Conservation (phyloP, 2,113 vertebrate species). For the Onychorhynchus coronatus region DNA sequence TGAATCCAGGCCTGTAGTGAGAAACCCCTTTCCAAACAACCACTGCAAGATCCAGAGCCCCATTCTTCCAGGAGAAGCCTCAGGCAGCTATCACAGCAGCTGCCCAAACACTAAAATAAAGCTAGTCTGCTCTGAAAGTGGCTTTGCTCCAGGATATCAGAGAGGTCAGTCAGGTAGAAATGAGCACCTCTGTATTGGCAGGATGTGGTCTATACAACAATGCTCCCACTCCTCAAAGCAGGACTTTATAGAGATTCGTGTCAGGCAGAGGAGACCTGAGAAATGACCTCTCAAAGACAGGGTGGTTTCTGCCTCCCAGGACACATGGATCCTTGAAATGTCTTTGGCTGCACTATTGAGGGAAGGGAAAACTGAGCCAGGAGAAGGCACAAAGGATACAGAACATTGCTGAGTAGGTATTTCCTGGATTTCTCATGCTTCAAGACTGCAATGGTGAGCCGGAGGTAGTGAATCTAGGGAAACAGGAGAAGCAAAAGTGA, state of each 20-base stretch:
- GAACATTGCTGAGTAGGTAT: constrained; percentile 90
- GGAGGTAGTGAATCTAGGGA: constrained; percentile 91
- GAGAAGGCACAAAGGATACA: constrained; percentile 85
- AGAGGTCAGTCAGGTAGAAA: not conserved
- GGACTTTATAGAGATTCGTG: not conserved
- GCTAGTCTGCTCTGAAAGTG: not conserved
- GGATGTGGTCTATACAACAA: not conserved
- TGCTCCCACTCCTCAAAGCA: not conserved
- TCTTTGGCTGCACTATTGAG: not conserved
- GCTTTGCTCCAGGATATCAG: not conserved
- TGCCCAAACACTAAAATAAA: not conserved
- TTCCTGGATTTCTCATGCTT: constrained; percentile 94
- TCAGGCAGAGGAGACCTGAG: not conserved
- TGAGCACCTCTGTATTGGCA: not conserved
- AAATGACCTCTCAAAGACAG: not conserved
- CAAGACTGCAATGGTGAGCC: constrained; percentile 90
- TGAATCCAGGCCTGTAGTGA: not conserved
- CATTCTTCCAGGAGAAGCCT: not conserved
- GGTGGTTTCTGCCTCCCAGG: not conserved
- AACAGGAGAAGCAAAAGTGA: not conserved
- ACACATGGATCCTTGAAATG: not conserved
- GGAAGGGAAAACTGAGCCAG: not conserved
- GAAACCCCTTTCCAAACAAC: not conserved
- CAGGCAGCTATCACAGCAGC: not conserved
- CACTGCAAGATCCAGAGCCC: not conserved